Conservation (phyloP, 2,113 vertebrate species). For the Saguinus imperator region DNA sequence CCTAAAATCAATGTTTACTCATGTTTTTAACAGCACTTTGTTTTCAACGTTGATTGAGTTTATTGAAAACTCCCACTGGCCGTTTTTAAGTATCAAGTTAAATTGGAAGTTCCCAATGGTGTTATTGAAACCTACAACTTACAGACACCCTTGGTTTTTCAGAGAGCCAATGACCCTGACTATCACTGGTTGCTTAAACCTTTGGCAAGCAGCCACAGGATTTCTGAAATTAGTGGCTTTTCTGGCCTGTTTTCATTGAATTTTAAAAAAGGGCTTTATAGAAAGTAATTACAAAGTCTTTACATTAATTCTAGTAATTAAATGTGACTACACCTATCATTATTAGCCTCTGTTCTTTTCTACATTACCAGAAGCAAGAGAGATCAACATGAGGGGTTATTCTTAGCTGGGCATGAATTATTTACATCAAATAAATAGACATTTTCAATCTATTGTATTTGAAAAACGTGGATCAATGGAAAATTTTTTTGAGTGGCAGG, state of each 20-base stretch:
- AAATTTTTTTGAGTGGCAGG: neutral
- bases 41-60: constrained; percentile 64
- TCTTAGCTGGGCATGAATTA: constrained; percentile 39
- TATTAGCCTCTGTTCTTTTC: constrained; percentile 58
- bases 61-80: constrained; percentile 62
- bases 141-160: constrained; percentile 48
- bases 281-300: constrained; percentile 73
- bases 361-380: constrained; percentile 15
- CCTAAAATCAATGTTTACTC: constrained; percentile 69
- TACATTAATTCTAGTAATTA: constrained; percentile 76
- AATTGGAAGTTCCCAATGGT: constrained; percentile 42
- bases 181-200: constrained; percentile 37
- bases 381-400: constrained; percentile 44
- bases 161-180: constrained; percentile 53
- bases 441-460: constrained; percentile 38
- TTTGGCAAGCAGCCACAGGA: constrained; percentile 44
- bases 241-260: constrained; percentile 52
- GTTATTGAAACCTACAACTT: constrained; percentile 68
- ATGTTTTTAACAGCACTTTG: constrained; percentile 63
- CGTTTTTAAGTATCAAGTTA: constrained; percentile 55
- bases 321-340: constrained; percentile 65
- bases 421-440: constrained; percentile 53
- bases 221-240: constrained; percentile 70
- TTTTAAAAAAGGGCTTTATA: constrained; percentile 14
- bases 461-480: constrained; percentile 4